phyloP scores from a whole-genome alignment of 2,113 vertebrate species.

The Hiodon tergisus region DNA sequence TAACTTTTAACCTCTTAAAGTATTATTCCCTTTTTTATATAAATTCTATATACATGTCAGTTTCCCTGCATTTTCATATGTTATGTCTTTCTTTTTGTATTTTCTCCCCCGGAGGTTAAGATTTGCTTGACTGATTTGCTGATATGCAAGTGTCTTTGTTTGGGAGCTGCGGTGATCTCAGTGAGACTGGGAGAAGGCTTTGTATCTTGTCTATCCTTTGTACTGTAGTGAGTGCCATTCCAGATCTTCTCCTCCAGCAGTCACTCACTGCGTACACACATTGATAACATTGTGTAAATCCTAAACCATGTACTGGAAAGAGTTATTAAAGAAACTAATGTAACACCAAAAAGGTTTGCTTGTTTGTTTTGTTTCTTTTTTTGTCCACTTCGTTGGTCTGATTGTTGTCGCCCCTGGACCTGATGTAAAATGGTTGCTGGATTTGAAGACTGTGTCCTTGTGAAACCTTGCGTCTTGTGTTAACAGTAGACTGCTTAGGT shows the following conservation, averaged over 20 bases:
- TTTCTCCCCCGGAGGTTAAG: constrained; percentile 36
- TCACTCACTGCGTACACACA: constrained; percentile 64
- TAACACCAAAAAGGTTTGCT: constrained; percentile 8
- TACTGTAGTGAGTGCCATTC: constrained; percentile 40
- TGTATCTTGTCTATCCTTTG: constrained; percentile 42
- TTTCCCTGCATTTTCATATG: constrained; percentile 54
- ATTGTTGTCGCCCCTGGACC: too few species aligned
- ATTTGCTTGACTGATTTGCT: constrained; percentile 47
- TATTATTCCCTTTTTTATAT: constrained; percentile 57
- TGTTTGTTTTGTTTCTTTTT: too few species aligned
- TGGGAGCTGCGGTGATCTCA: too few species aligned
- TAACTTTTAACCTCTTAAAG: constrained; percentile 55
- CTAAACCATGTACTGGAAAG: constrained; percentile 61
- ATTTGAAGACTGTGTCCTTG: too few species aligned
- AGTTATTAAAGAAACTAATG: constrained; percentile 66
- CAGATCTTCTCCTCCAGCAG: constrained; percentile 41
- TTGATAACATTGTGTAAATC: constrained; percentile 52
- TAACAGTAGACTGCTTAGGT: too few species aligned
- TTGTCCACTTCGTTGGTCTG: too few species aligned
- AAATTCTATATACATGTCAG: constrained; percentile 47
- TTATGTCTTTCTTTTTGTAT: constrained; percentile 47
- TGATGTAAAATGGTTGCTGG: too few species aligned
- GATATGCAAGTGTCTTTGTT: constrained; percentile 50
- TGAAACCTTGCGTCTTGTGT: too few species aligned
- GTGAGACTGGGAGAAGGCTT: constrained; percentile 36